Evolutionary conservation across 1,140 invertebrate species (phyloP).

Genomic region (Melipona quadrifasciata): DNA sequence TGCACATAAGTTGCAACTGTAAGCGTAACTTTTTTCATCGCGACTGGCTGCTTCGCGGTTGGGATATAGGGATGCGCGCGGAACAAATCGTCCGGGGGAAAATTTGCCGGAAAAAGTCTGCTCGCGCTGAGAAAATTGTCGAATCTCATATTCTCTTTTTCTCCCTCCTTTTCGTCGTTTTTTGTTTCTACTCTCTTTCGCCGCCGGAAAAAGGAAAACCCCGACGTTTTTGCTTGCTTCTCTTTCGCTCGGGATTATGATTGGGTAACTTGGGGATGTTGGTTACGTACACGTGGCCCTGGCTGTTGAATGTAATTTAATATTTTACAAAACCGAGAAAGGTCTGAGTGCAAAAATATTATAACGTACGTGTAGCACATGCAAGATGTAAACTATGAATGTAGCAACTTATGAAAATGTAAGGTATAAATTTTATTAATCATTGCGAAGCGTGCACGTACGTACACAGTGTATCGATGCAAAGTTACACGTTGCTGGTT

Average conservation of each 20-base stretch:
- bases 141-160: not conserved
- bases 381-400: too few relatives aligned
- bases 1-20: constrained; percentile 7
- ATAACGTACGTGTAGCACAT: too few relatives aligned
- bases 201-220: too few relatives aligned
- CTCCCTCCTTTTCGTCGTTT: not conserved
- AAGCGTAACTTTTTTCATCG: constrained; percentile 38
- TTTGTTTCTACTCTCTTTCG: not conserved
- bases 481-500: too few relatives aligned
- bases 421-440: too few relatives aligned
- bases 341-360: too few relatives aligned
- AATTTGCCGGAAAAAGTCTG: constrained; percentile 11
- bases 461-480: too few relatives aligned
- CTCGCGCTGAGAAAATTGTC: constrained; percentile 18
- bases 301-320: too few relatives aligned
- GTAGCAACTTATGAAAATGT: too few relatives aligned
- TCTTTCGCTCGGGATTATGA: not conserved
- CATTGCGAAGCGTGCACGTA: too few relatives aligned
- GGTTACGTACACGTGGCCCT: too few relatives aligned
- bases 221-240: not conserved
- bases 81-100: constrained; percentile 45
- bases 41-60: constrained; percentile 31
- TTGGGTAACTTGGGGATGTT: not conserved
- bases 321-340: too few relatives aligned
- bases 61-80: not conserved